Evolutionary conservation across 2,113 vertebrate species (phyloP).

Genomic region (Drymodes brunneopygia): DNA sequence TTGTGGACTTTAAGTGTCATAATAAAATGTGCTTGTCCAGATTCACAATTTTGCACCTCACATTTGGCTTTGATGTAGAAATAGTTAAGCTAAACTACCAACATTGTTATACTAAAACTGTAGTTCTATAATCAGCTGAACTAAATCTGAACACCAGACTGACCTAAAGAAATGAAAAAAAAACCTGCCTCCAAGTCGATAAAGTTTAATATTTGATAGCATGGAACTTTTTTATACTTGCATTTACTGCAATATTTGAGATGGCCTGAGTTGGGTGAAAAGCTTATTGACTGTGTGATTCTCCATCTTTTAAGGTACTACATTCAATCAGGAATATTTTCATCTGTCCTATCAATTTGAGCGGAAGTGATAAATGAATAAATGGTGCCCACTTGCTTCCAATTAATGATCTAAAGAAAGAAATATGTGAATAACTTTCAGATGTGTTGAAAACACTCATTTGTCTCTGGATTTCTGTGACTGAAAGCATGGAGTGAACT

Average conservation of each 20-base stretch:
- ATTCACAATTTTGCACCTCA: neutral
- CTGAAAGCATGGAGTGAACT: neutral
- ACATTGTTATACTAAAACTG: neutral
- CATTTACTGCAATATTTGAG: neutral
- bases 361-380: neutral
- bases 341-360: neutral
- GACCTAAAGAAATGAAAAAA: neutral
- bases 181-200: rapidly evolving
- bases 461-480: neutral
- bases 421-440: constrained; percentile 8
- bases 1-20: neutral
- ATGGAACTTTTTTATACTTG: neutral
- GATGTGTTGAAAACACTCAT: neutral
- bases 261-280: neutral
- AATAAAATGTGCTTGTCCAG: neutral
- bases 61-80: neutral
- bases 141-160: neutral
- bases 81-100: neutral
- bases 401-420: constrained; percentile 30
- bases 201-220: neutral
- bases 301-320: neutral
- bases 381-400: neutral
- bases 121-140: neutral
- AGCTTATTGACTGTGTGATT: neutral
- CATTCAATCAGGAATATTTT: neutral